Evolutionary conservation across 2,888 invertebrate genomes (phyloP).

Genomic region (Vesta saturnalis): DNA sequence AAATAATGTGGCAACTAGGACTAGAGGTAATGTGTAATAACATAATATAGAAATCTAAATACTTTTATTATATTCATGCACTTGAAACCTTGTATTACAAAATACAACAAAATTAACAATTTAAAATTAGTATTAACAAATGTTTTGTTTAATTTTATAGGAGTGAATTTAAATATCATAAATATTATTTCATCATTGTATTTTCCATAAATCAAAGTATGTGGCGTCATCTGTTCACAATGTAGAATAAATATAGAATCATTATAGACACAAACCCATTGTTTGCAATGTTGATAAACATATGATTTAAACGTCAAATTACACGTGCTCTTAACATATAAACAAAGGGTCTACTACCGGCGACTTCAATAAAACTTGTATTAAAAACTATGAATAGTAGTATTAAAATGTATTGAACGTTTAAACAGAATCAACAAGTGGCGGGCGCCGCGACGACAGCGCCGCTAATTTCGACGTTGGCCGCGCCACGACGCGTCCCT

Average conservation of each 20-base stretch:
- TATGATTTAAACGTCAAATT: conserved; percentile 34
- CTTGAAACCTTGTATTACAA: no score
- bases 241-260: no score
- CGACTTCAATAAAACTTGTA: background rate
- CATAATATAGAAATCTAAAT: no score
- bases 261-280: conserved; percentile 12
- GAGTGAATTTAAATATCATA: no score
- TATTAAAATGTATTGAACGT: conserved; percentile 25
- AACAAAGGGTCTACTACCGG: conserved; percentile 4
- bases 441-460: conserved; percentile 62
- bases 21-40: no score
- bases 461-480: conserved; percentile 63
- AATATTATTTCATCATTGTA: no score
- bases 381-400: background rate
- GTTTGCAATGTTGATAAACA: conserved; percentile 35
- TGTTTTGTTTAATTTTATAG: no score
- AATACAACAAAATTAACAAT: no score
- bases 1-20: no score
- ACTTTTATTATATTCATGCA: no score
- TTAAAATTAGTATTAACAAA: no score
- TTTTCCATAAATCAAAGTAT: no score
- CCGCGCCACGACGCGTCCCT: conserved; percentile 62
- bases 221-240: background rate
- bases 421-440: conserved; percentile 54
- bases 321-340: conserved; percentile 26